These are phyloP conservation scores for Malthinus seriepunctatus DNA, from an alignment of 2,888 invertebrate genomes.

Conservation along the genomic window DNA sequence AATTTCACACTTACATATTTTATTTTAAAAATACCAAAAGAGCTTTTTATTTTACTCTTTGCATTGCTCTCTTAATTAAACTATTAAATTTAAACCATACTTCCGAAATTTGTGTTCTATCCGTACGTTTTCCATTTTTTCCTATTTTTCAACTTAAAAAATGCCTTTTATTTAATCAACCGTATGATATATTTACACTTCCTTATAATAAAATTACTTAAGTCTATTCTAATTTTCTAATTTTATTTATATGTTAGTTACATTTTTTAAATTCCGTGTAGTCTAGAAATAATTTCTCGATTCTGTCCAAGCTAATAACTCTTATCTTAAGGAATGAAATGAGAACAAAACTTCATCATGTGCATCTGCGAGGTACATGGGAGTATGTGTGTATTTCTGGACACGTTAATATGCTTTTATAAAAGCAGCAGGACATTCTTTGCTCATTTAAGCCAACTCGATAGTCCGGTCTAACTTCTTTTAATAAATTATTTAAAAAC, in stretches of 20 bases:
- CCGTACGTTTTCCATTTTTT: neutral
- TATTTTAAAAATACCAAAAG: too few species aligned
- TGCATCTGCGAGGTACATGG: constrained; percentile 18
- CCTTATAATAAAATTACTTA: neutral
- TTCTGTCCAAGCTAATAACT: constrained; percentile 20
- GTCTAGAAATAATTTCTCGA: constrained; percentile 12
- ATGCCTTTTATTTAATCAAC: neutral
- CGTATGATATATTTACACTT: constrained; percentile 1
- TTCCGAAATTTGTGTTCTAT: neutral
- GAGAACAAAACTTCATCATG: constrained; percentile 18
- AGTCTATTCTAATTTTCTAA: neutral
- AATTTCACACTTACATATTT: too few species aligned
- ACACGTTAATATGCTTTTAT: constrained; percentile 16
- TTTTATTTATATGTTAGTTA: neutral
- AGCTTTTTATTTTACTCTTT: too few species aligned
- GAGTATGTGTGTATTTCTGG: constrained; percentile 25
- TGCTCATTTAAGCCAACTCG: constrained; percentile 17
- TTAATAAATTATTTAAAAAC: neutral
- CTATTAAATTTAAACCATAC: neutral
- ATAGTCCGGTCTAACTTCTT: constrained; percentile 18
- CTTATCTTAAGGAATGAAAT: constrained; percentile 23
- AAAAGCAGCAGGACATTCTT: constrained; percentile 13
- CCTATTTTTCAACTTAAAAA: neutral
- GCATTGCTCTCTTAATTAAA: too few species aligned
- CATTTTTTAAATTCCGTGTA: constrained; percentile 3